These are phyloP conservation scores for Amphilophus citrinellus DNA, from an alignment of 2,113 vertebrate genomes.

Conservation along the genomic window DNA sequence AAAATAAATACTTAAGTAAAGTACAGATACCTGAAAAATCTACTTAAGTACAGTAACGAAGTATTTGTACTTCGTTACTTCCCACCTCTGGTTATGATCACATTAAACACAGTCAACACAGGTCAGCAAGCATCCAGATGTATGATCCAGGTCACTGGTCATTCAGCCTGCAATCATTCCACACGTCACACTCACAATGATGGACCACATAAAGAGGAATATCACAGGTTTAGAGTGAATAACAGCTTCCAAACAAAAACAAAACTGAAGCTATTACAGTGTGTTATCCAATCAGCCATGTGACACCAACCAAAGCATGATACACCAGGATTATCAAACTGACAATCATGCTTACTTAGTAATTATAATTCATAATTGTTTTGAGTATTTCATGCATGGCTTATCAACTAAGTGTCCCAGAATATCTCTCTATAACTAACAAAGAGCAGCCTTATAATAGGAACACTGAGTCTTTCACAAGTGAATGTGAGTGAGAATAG, in stretches of 20 bases:
- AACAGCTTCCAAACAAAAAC: background rate
- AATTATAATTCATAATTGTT: background rate
- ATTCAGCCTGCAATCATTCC: background rate
- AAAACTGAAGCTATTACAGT: background rate
- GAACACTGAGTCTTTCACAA: background rate
- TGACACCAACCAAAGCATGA: background rate
- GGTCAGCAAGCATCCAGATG: background rate
- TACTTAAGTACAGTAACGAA: no score
- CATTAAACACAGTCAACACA: background rate
- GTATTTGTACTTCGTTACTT: no score
- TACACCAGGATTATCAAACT: background rate
- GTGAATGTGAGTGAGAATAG: background rate
- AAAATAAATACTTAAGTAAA: no score
- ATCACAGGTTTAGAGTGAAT: background rate
- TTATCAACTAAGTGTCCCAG: no score
- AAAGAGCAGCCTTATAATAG: background rate
- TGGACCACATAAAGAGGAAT: background rate
- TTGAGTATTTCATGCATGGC: background rate
- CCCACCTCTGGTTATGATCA: background rate
- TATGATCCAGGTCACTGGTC: background rate
- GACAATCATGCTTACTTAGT: background rate
- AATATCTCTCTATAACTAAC: no score
- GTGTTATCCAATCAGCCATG: background rate
- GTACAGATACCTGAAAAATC: no score
- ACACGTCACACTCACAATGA: background rate